These are phyloP conservation scores for Chelon labrosus DNA, from an alignment of 2,797 vertebrate genomes.

Conservation along the genomic window DNA sequence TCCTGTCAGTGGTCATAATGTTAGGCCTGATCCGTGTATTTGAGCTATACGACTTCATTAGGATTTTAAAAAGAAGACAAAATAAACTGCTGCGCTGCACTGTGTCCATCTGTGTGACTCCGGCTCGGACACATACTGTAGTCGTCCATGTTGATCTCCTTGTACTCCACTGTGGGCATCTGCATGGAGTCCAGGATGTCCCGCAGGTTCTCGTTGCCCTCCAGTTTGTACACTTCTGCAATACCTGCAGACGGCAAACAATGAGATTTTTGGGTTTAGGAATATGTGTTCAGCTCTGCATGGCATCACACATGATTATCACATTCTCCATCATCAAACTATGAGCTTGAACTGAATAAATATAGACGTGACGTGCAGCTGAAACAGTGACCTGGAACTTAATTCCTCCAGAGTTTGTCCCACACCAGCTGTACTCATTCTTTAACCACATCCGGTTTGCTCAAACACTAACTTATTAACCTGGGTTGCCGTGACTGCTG, in stretches of 20 bases:
- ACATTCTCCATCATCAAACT: neutral
- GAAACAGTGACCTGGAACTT: slow-evolving; percentile 7
- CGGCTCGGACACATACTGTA: slow-evolving; percentile 87
- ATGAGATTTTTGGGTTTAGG: neutral
- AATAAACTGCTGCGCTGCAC: no score
- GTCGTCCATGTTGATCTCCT: slow-evolving; percentile 89
- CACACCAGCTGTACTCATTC: slow-evolving; percentile 15
- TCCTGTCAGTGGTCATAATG: no score
- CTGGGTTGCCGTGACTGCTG: neutral
- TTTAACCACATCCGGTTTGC: slow-evolving; percentile 16
- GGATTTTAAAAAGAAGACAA: no score
- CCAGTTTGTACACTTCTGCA: slow-evolving; percentile 90
- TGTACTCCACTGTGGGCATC: slow-evolving; percentile 93
- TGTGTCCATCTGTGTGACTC: neutral
- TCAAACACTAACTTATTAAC: slow-evolving; percentile 2
- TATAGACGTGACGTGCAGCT: neutral
- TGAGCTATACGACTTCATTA: no score
- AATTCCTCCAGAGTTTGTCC: neutral
- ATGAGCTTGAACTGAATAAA: neutral
- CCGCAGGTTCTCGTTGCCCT: slow-evolving; percentile 90
- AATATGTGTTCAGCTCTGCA: no score
- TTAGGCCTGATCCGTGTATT: no score
- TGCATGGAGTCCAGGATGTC: slow-evolving; percentile 87
- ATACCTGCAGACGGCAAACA: slow-evolving; percentile 44
- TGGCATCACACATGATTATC: no score